Conservation (phyloP, 2,888 invertebrate species). For the Phorcus lineatus region DNA sequence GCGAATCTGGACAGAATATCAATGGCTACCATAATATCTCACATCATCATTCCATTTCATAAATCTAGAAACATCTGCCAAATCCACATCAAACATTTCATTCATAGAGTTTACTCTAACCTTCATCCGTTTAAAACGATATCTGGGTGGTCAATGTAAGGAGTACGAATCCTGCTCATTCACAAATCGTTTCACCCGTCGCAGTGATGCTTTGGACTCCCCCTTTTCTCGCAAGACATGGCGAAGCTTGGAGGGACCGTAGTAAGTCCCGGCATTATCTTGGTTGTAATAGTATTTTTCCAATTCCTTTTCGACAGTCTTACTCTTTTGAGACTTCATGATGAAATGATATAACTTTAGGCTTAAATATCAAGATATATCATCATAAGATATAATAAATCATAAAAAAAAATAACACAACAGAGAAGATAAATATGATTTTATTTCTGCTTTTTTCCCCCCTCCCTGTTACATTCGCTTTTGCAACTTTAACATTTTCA, state of each 20-base stretch:
- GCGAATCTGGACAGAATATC: background rate
- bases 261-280: background rate
- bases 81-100: slow-evolving; percentile 9
- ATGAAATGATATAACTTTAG: too few species aligned
- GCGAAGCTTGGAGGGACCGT: background rate
- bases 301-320: background rate
- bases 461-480: too few species aligned
- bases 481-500: background rate
- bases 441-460: background rate
- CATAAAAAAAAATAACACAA: too few species aligned
- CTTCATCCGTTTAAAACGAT: background rate
- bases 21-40: background rate
- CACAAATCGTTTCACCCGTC: background rate
- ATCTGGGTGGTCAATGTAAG: background rate
- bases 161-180: slow-evolving; percentile 7
- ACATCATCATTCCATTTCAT: background rate
- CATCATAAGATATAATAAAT: too few species aligned
- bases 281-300: background rate
- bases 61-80: background rate
- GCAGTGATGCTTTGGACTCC: background rate
- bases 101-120: slow-evolving; percentile 3
- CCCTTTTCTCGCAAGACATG: background rate
- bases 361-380: too few species aligned
- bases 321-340: background rate
- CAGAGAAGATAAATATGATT: background rate